Conservation (phyloP, 2,888 invertebrate species). For the Calliphora vomitoria region DNA sequence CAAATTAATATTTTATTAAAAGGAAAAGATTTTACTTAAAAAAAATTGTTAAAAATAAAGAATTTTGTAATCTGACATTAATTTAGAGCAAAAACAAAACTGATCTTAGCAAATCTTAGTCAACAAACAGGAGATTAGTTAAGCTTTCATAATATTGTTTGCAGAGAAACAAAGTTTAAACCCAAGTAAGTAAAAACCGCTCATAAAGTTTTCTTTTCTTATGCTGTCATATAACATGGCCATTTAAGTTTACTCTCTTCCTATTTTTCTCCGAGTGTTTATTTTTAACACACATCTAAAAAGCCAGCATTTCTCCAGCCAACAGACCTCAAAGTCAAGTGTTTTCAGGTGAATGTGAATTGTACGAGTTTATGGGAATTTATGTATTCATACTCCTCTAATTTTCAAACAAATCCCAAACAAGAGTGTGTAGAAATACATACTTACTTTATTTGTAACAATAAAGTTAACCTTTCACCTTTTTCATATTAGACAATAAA, state of each 20-base stretch:
- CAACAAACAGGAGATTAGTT: too few species aligned
- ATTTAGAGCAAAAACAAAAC: too few species aligned
- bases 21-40: too few species aligned
- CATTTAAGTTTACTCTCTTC: background rate
- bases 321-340: conserved; percentile 19
- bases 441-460: conserved; percentile 17
- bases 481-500: conserved; percentile 57
- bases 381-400: conserved; percentile 4
- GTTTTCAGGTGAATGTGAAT: conserved; percentile 33
- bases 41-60: too few species aligned
- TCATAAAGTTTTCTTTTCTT: too few species aligned
- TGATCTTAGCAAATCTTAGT: too few species aligned
- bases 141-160: too few species aligned
- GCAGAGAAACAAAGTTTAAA: too few species aligned
- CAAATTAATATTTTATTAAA: too few species aligned
- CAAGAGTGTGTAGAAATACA: background rate
- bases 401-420: background rate
- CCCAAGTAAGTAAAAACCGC: too few species aligned
- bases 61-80: too few species aligned
- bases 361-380: conserved; percentile 17
- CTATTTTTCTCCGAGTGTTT: conserved; percentile 28
- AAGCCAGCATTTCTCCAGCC: background rate
- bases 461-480: conserved; percentile 68
- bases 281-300: background rate
- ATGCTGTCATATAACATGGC: too few species aligned